Percentiles rank a stretch among this genome's conserved stretches.
Conservation (phyloP, 2,888 invertebrate genomes). For the Sesia bembeciformis region DNA sequence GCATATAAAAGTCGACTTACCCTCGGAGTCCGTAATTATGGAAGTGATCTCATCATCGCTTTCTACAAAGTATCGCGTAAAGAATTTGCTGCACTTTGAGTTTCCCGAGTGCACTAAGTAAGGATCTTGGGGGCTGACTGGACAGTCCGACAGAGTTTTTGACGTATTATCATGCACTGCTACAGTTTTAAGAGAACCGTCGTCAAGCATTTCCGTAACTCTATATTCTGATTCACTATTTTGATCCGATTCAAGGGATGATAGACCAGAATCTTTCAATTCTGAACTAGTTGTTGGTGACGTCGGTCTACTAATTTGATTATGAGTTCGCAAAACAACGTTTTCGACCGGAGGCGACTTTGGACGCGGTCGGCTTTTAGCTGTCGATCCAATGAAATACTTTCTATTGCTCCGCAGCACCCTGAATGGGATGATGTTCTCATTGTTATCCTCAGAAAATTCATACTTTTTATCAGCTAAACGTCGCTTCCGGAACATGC, state of each 20-base stretch:
- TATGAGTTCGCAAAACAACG: constrained; percentile 59
- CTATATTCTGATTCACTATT: constrained; percentile 66
- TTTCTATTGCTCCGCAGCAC: constrained; percentile 74
- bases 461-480: constrained; percentile 94
- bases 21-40: constrained; percentile 82
- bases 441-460: constrained; percentile 85
- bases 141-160: constrained; percentile 62
- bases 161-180: constrained; percentile 68
- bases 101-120: constrained; percentile 67
- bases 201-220: constrained; percentile 66
- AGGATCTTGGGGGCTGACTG: constrained; percentile 61
- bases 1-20: constrained; percentile 34
- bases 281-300: constrained; percentile 42
- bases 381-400: constrained; percentile 58
- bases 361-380: constrained; percentile 39
- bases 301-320: constrained; percentile 53
- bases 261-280: constrained; percentile 33
- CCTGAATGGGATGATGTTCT: constrained; percentile 78
- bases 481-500: constrained; percentile 87
- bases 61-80: constrained; percentile 79
- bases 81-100: constrained; percentile 78
- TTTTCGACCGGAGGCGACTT: constrained; percentile 57
- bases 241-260: constrained; percentile 44
- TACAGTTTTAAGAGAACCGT: constrained; percentile 65
- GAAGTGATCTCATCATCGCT: constrained; percentile 82